These are phyloP conservation scores for Drosophila longiperda DNA, from an alignment of 2,888 invertebrate genomes.

Conservation along the genomic window DNA sequence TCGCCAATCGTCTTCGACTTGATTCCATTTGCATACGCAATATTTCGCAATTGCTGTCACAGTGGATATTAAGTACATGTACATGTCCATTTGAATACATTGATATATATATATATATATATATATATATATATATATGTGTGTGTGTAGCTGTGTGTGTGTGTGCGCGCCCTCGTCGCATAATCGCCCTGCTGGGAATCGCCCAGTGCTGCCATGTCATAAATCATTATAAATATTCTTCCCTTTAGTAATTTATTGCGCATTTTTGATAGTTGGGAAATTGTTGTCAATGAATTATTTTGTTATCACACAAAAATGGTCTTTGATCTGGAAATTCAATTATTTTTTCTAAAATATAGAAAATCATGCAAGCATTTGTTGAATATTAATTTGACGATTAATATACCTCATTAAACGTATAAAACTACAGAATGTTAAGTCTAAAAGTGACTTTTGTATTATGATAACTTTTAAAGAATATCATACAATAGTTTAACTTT, in stretches of 20 bases:
- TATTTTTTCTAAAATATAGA: slow-evolving; percentile 5
- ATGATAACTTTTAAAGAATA: background rate
- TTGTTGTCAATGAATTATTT: slow-evolving; percentile 53
- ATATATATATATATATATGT: slow-evolving; percentile 1
- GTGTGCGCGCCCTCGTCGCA: slow-evolving; percentile 10
- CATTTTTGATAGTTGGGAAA: slow-evolving; percentile 65
- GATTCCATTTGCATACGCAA: slow-evolving; percentile 54
- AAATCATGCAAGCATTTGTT: background rate
- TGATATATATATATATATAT: background rate
- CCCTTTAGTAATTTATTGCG: slow-evolving; percentile 58
- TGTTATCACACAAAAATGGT: slow-evolving; percentile 39
- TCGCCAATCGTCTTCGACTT: slow-evolving; percentile 35
- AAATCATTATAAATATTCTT: slow-evolving; percentile 50
- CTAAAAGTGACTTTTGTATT: background rate
- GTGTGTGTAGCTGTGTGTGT: background rate
- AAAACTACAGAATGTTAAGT: background rate
- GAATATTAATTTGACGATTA: background rate
- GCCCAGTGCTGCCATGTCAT: slow-evolving; percentile 39
- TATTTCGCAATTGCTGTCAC: slow-evolving; percentile 26
- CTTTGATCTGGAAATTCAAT: slow-evolving; percentile 47
- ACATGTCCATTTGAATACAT: slow-evolving; percentile 18
- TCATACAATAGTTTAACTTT: background rate
- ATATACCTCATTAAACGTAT: background rate
- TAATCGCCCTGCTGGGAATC: slow-evolving; percentile 24
- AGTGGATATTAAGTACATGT: slow-evolving; percentile 22